phyloP scores from a whole-genome alignment of 92 coral and sea anemone species.

The Epizoanthus rinbou region DNA sequence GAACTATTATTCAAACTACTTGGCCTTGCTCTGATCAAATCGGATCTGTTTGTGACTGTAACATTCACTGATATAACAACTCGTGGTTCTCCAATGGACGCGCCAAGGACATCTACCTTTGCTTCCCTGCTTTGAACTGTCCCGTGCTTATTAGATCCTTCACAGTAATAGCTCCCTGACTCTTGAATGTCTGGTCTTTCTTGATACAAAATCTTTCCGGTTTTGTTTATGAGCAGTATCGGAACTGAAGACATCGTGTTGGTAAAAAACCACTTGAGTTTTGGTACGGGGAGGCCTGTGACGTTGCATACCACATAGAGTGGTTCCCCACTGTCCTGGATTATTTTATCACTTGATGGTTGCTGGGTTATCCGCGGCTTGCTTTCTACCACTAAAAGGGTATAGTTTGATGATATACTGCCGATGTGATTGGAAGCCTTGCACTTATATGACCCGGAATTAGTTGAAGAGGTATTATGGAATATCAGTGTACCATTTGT shows the following conservation, averaged over 20 bases:
- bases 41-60: slow-evolving; percentile 9
- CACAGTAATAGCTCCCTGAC: slow-evolving; percentile 62
- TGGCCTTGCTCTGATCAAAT: not conserved
- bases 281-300: slow-evolving; percentile 63
- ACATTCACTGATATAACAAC: slow-evolving; percentile 48
- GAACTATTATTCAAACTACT: no score
- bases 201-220: slow-evolving; percentile 47
- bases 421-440: slow-evolving; percentile 63
- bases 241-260: slow-evolving; percentile 37
- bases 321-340: slow-evolving; percentile 35
- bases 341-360: slow-evolving; percentile 41
- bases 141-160: slow-evolving; percentile 62
- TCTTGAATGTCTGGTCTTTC: slow-evolving; percentile 36
- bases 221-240: slow-evolving; percentile 29
- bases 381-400: slow-evolving; percentile 54
- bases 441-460: slow-evolving; percentile 64
- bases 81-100: slow-evolving; percentile 62
- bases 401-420: slow-evolving; percentile 59
- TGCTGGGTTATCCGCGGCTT: slow-evolving; percentile 57
- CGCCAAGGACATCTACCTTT: slow-evolving; percentile 55
- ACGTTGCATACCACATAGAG: slow-evolving; percentile 59
- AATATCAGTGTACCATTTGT: slow-evolving; percentile 43
- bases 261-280: slow-evolving; percentile 61
- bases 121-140: slow-evolving; percentile 51
- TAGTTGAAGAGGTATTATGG: slow-evolving; percentile 25